Evolutionary conservation across 1,140 invertebrate genomes (phyloP).

Genomic region (Dinoponera quadriceps): DNA sequence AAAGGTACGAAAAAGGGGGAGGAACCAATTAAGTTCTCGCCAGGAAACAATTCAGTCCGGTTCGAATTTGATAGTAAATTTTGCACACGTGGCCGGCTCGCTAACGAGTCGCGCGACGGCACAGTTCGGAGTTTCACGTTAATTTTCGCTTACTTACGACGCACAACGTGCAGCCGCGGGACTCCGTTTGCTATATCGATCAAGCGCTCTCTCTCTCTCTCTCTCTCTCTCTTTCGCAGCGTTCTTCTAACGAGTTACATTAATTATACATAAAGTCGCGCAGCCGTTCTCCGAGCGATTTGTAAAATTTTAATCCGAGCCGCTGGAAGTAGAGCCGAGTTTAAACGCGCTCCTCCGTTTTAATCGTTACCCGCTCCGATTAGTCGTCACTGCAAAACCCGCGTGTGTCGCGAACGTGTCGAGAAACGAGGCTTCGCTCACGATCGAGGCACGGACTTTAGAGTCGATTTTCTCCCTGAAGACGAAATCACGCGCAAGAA

Average conservation of each 20-base stretch:
- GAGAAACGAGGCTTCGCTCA: too few species aligned
- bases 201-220: constrained; percentile 5
- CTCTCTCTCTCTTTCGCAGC: constrained; percentile 3
- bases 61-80: too few species aligned
- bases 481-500: too few species aligned
- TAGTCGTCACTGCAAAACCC: background rate
- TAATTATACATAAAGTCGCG: constrained; percentile 21
- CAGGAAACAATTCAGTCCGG: too few species aligned
- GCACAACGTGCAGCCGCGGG: background rate
- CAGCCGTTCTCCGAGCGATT: constrained; percentile 2
- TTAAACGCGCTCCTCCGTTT: background rate
- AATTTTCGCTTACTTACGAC: background rate
- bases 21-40: too few species aligned
- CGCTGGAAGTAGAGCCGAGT: constrained; percentile 4
- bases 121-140: background rate
- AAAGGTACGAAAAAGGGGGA: too few species aligned
- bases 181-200: constrained; percentile 16
- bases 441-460: too few species aligned
- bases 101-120: background rate
- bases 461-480: too few species aligned
- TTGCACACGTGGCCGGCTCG: too few species aligned
- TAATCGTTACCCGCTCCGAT: too few species aligned
- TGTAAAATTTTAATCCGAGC: constrained; percentile 22
- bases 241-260: constrained; percentile 37
- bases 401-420: too few species aligned